phyloP scores from a whole-genome alignment of 2,113 vertebrate genomes.

The Paedocypris sp. region DNA sequence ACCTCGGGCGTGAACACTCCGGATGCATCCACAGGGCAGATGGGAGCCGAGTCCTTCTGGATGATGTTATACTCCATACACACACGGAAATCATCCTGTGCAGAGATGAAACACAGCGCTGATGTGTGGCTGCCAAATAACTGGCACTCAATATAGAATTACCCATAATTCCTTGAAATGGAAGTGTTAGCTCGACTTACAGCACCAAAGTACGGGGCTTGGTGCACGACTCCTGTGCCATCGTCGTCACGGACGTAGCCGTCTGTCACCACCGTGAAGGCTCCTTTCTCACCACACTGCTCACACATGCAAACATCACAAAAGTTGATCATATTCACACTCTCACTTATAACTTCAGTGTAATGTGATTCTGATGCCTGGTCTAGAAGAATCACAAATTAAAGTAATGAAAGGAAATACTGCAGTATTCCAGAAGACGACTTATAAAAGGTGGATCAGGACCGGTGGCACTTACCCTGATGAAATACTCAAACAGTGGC shows the following conservation, averaged over 20 bases:
- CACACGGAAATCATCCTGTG: conserved; percentile 86
- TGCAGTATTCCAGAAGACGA: no score
- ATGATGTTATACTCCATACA: conserved; percentile 87
- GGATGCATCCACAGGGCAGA: conserved; percentile 89
- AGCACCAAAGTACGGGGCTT: conserved; percentile 94
- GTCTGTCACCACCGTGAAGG: conserved; percentile 80
- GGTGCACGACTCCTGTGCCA: conserved; percentile 90
- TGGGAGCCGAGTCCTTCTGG: conserved; percentile 80
- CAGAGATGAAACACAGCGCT: conserved; percentile 4
- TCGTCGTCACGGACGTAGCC: conserved; percentile 89
- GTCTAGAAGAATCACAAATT: no score
- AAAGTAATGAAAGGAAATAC: no score
- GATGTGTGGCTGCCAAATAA: background rate
- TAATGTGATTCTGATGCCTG: no score
- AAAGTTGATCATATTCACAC: no score
- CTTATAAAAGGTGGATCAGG: no score
- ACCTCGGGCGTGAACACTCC: conserved; percentile 92
- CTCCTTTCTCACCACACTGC: conserved; percentile 75
- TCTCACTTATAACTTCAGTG: no score
- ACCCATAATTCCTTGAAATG: background rate
- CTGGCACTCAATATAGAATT: no score
- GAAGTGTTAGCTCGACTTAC: conserved; percentile 63
- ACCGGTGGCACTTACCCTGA: conserved; percentile 82
- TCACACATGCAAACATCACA: background rate
- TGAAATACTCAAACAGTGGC: conserved; percentile 88